Percentiles rank a stretch among this genome's conserved stretches.
Conservation (phyloP, 2,113 vertebrate species). For the Cephalopholis sonnerati region DNA sequence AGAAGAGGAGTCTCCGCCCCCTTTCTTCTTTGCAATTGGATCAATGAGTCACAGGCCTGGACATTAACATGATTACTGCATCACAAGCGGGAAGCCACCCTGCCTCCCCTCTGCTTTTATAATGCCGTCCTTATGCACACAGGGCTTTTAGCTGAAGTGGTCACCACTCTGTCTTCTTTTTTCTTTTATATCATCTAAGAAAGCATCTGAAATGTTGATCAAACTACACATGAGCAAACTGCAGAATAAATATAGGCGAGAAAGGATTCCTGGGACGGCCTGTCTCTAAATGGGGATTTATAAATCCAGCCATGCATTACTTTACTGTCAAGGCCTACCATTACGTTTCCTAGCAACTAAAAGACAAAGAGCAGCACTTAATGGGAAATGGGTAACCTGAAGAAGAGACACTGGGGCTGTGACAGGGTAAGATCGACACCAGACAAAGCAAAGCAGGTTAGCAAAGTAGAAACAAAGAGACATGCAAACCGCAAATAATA, state of each 20-base stretch:
- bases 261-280: constrained; percentile 10
- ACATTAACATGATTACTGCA: constrained; percentile 78
- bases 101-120: constrained; percentile 9
- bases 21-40: constrained; percentile 52
- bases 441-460: constrained; percentile 73
- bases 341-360: constrained; percentile 55
- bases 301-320: constrained; percentile 14
- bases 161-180: constrained; percentile 6
- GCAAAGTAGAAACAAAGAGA: constrained; percentile 63
- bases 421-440: constrained; percentile 44
- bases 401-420: constrained; percentile 32
- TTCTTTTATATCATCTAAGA: constrained; percentile 16
- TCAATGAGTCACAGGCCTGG: constrained; percentile 74
- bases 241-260: background rate
- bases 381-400: constrained; percentile 37
- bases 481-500: constrained; percentile 37
- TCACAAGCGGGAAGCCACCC: constrained; percentile 63
- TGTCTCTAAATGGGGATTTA: constrained; percentile 39
- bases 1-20: constrained; percentile 22
- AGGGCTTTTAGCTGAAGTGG: constrained; percentile 56
- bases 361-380: constrained; percentile 29
- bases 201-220: constrained; percentile 22
- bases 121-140: constrained; percentile 22
- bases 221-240: constrained; percentile 9
- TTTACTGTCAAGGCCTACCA: constrained; percentile 7